Evolutionary conservation across 2,888 invertebrate species (phyloP).

Genomic region (Eledona agricola): DNA sequence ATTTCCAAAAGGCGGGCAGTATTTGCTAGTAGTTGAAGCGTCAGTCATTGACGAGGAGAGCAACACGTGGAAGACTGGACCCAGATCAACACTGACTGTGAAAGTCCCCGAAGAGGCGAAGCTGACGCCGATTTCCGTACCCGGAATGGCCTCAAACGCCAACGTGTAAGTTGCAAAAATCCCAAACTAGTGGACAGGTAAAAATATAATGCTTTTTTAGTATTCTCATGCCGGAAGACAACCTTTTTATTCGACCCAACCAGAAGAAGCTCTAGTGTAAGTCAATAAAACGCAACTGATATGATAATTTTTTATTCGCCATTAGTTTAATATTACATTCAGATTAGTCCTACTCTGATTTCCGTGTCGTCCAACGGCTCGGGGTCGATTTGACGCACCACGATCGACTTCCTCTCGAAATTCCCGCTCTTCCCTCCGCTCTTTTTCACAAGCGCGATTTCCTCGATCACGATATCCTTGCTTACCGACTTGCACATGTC

Average conservation of each 20-base stretch:
- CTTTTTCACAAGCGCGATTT: constrained; percentile 79
- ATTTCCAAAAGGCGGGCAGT: constrained; percentile 73
- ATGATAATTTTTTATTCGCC: constrained; percentile 22
- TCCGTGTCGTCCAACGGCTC: constrained; percentile 11
- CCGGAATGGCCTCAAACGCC: constrained; percentile 59
- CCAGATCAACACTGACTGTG: constrained; percentile 77
- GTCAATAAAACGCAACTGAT: constrained; percentile 12
- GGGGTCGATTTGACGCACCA: constrained; percentile 33
- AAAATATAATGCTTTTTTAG: constrained; percentile 48
- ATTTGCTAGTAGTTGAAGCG: constrained; percentile 83
- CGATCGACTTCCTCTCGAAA: constrained; percentile 51
- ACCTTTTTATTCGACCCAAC: constrained; percentile 52
- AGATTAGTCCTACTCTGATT: constrained; percentile 25
- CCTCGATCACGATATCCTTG: constrained; percentile 76
- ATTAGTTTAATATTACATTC: constrained; percentile 18
- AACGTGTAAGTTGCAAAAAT: constrained; percentile 55
- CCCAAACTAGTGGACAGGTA: neutral
- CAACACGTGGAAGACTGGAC: constrained; percentile 90
- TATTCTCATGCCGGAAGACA: constrained; percentile 60
- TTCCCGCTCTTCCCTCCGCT: constrained; percentile 71
- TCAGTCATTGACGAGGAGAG: constrained; percentile 86
- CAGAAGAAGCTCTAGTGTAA: constrained; percentile 48
- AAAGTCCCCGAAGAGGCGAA: constrained; percentile 75
- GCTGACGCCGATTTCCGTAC: constrained; percentile 57
- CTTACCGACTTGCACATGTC: constrained; percentile 98